Base-by-base conservation (phyloP, 2,888 invertebrate species). In the Caenorhabditis wallacei region DNA sequence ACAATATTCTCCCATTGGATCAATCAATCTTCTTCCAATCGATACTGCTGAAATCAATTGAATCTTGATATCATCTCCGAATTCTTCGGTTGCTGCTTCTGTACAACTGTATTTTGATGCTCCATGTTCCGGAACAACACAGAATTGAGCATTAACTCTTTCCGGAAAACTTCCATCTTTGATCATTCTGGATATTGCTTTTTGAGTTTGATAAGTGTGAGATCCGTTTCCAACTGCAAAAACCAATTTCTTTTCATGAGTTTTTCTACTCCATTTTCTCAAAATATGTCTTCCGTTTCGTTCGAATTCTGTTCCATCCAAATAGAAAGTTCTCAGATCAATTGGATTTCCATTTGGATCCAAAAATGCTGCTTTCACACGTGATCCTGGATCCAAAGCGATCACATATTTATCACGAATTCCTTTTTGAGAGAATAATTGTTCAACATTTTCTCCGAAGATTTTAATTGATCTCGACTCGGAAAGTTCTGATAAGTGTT, bases 81-180 rank as follows among this genome's bases (percentile, higher is more conserved):
- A 80, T 18, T 72, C 80, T 24, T 97, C 97, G 92, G 94, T 92
- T 87, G 95, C 94, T 0, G 97, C 97, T 92, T 95, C 95, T 86
- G 96, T 95, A 79, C 96, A 95, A 13, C 97, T 97, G 92, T 97
- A 97, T 89, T 97, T 95, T 0, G 97, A 97, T 0, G 96, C 96
- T 0, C 97, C 97, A 90, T 95, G 95, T 93, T 97, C 97, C 69
- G 95, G 95, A 0, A 97, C 95, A 86, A 97, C 96, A 59, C 96
- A 95, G 87, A 95, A 95, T 86, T 35, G 13, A 10, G 76, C 46
- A 46, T 80, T 68, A 16, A 68, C 51, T 18, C 18, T 46, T 16
- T 30, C 1, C 0, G 30, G 46, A 18, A 69, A 69, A 22, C 22
- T 40, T 10, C 46, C 20, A 1, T 13, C 24, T 4, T 53, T 30